A percentile compares a stretch with the other conserved stretches of the same genome.
phyloP scores from a whole-genome alignment of 2,888 invertebrate genomes.

The Eremobia ochroleuca region DNA sequence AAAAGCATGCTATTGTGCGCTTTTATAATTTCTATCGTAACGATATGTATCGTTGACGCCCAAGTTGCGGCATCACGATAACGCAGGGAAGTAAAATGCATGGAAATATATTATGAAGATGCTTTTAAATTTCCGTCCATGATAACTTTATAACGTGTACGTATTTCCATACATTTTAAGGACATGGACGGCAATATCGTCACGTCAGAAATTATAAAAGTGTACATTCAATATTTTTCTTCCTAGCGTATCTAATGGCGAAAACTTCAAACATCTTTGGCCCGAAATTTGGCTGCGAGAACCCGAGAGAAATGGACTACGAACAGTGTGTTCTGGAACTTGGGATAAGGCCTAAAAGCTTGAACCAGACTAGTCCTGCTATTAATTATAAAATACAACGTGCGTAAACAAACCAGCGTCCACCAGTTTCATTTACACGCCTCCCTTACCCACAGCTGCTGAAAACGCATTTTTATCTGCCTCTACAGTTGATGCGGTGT shows the following conservation, averaged over 20 bases:
- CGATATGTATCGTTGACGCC: neutral
- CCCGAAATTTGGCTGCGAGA: neutral
- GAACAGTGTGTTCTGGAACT: neutral
- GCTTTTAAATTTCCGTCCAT: neutral
- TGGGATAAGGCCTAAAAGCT: neutral
- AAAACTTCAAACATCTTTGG: neutral
- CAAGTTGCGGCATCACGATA: neutral
- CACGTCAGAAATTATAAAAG: neutral
- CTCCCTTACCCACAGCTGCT: slow-evolving; percentile 23
- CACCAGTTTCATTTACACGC: slow-evolving; percentile 28
- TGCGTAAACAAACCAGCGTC: neutral
- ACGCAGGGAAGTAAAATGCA: neutral
- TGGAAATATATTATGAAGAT: neutral
- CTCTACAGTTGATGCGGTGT: slow-evolving; percentile 56
- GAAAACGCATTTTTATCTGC: slow-evolving; percentile 60
- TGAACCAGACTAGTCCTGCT: neutral
- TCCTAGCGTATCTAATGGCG: neutral
- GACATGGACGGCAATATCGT: no score
- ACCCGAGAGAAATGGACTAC: neutral
- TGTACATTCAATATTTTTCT: neutral
- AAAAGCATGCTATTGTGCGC: neutral
- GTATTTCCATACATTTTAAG: neutral
- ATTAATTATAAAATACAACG: neutral
- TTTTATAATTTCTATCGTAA: neutral
- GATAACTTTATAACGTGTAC: neutral